Percentiles rank a stretch among this genome's conserved stretches.
Conservation (phyloP, 2,113 vertebrate genomes). For the Amphiprion ocellaris region DNA sequence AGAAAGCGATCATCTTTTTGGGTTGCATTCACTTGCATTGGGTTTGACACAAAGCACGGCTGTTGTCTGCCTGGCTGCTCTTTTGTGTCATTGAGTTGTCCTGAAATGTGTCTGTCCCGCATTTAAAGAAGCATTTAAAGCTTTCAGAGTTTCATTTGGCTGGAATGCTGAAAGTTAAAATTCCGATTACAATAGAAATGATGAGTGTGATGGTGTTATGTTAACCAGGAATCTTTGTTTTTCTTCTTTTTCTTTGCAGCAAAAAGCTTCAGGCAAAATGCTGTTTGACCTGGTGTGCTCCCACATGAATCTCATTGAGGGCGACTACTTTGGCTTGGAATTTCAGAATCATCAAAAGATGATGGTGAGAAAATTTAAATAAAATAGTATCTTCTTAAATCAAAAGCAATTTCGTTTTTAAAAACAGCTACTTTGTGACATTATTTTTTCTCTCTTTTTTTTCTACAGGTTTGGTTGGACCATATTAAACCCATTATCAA, state of each 20-base stretch:
- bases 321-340: constrained; percentile 98
- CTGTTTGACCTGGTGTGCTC: constrained; percentile 94
- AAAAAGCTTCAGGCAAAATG: constrained; percentile 94
- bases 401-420: background rate
- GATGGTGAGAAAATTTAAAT: constrained; percentile 85
- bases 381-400: background rate
- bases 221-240: constrained; percentile 20
- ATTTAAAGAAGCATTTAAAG: constrained; percentile 30
- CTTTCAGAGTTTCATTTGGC: background rate
- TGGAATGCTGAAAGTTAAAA: constrained; percentile 7
- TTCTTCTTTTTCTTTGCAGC: constrained; percentile 84
- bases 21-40: constrained; percentile 8
- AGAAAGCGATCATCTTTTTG: constrained; percentile 25
- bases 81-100: constrained; percentile 11
- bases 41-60: constrained; percentile 28
- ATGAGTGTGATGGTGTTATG: constrained; percentile 14
- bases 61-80: constrained; percentile 23
- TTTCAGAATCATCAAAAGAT: constrained; percentile 96
- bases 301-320: constrained; percentile 97
- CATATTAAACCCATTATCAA: constrained; percentile 96
- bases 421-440: background rate
- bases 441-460: constrained; percentile 6
- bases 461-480: constrained; percentile 94
- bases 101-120: background rate
- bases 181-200: constrained; percentile 5